phyloP scores from a whole-genome alignment of 2,797 vertebrate species.

The Diplodus sargus region DNA sequence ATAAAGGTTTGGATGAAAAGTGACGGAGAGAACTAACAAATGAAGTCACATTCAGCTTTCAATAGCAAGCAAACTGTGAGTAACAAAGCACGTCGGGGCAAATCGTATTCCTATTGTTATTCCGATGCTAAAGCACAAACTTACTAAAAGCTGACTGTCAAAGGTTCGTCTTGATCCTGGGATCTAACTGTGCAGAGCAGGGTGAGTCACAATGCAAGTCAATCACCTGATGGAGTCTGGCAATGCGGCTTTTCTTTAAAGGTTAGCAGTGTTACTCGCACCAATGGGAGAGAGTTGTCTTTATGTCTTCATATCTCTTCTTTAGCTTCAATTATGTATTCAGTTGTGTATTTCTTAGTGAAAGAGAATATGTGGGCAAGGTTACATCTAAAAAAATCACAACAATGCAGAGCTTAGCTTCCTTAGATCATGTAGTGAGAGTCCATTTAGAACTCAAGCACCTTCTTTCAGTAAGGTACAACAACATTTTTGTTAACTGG shows the following conservation, averaged over 20 bases:
- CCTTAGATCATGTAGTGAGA: background rate
- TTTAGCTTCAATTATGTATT: background rate
- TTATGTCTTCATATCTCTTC: background rate
- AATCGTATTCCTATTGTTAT: slow-evolving; percentile 17
- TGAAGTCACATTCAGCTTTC: background rate
- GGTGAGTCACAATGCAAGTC: slow-evolving; percentile 7
- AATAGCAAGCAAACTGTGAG: background rate
- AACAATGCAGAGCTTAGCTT: background rate
- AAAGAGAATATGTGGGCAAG: background rate
- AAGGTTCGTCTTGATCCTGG: slow-evolving; percentile 16
- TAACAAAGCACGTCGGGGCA: slow-evolving; percentile 15
- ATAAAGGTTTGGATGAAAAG: background rate
- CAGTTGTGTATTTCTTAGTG: background rate
- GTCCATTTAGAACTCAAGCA: background rate
- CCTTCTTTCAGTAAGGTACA: background rate
- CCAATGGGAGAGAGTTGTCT: background rate
- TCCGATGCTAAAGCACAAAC: background rate
- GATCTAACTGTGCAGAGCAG: background rate
- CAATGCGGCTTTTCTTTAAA: background rate
- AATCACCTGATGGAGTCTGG: background rate
- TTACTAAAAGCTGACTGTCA: slow-evolving; percentile 11
- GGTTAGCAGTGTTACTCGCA: background rate
- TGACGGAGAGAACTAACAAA: background rate
- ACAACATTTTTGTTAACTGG: too few relatives aligned
- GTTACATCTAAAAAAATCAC: background rate